Conservation (phyloP, 2,888 invertebrate species). For the Plebejus argus region DNA sequence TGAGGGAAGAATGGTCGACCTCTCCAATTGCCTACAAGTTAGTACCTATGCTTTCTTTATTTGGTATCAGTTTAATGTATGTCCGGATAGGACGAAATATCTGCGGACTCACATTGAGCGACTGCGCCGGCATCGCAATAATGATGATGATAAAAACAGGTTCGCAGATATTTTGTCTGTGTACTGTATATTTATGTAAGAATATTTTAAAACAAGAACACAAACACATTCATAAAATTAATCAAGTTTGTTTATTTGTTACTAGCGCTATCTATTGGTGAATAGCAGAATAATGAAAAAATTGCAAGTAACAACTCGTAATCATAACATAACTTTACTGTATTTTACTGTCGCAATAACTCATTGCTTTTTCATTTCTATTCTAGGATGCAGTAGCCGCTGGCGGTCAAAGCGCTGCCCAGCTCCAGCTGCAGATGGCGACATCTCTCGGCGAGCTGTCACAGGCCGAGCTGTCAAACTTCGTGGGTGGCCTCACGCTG, state of each 20-base stretch:
- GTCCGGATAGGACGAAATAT: too few relatives aligned
- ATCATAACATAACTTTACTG: background rate
- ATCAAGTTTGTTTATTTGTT: background rate
- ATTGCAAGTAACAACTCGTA: background rate
- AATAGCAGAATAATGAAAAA: constrained; percentile 32
- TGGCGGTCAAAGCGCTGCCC: constrained; percentile 76
- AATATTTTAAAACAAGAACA: background rate
- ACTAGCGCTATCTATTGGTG: constrained; percentile 41
- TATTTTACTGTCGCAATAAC: background rate
- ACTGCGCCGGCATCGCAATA: too few relatives aligned
- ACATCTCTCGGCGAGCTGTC: constrained; percentile 84
- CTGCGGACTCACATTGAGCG: too few relatives aligned
- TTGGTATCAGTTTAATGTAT: background rate
- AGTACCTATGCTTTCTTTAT: constrained; percentile 34
- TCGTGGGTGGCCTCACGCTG: constrained; percentile 82
- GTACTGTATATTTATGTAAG: background rate
- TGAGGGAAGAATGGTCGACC: constrained; percentile 96
- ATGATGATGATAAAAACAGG: background rate
- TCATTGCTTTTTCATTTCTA: constrained; percentile 32
- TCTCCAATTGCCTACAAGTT: constrained; percentile 93
- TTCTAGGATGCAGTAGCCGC: constrained; percentile 84
- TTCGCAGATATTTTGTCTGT: background rate
- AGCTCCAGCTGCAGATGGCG: constrained; percentile 73
- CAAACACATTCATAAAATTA: background rate
- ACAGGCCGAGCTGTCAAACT: constrained; percentile 86